phyloP scores from a whole-genome alignment of 2,888 invertebrate species.

The Stenurella melanura region DNA sequence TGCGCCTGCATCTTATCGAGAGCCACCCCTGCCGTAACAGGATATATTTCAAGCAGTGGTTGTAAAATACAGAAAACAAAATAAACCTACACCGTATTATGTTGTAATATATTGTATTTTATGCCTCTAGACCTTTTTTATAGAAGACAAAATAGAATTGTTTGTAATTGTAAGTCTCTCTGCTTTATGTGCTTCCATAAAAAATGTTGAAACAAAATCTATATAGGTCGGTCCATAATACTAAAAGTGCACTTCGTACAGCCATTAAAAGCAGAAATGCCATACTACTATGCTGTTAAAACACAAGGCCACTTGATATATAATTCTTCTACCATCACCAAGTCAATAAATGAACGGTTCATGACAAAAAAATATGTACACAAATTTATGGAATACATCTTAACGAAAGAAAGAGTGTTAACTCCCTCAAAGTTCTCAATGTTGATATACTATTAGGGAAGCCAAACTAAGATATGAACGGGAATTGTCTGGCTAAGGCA shows the following conservation, averaged over 20 bases:
- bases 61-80: slow-evolving; percentile 36
- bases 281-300: slow-evolving; percentile 4
- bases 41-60: slow-evolving; percentile 21
- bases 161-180: slow-evolving; percentile 34
- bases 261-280: slow-evolving; percentile 24
- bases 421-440: too few species aligned
- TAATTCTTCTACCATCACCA: background rate
- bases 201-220: slow-evolving; percentile 24
- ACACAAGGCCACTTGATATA: slow-evolving; percentile 14
- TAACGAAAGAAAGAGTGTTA: too few species aligned
- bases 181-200: slow-evolving; percentile 26
- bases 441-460: too few species aligned
- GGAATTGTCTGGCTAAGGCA: too few species aligned
- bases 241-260: slow-evolving; percentile 12
- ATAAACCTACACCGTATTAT: slow-evolving; percentile 15
- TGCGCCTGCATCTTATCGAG: too few species aligned
- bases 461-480: too few species aligned
- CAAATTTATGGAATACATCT: background rate
- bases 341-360: background rate
- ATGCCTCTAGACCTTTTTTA: slow-evolving; percentile 26
- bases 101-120: slow-evolving; percentile 24
- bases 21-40: background rate
- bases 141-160: slow-evolving; percentile 30
- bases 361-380: background rate
- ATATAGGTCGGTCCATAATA: slow-evolving; percentile 22